These are phyloP conservation scores for Tiliqua scincoides DNA, from an alignment of 2,113 vertebrate genomes.

Conservation along the genomic window DNA sequence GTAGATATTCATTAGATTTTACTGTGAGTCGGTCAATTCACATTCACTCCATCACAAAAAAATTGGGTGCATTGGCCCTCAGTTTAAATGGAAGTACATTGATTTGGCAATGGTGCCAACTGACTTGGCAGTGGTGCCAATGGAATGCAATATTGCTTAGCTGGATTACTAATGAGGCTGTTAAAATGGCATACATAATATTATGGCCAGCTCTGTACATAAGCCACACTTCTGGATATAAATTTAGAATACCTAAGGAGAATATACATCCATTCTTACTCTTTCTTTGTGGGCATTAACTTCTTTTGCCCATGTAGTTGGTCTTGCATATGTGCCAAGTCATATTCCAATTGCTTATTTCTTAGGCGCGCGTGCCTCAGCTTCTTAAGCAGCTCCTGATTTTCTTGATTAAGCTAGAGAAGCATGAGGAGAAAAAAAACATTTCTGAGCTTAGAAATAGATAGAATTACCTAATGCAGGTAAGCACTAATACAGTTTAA, in stretches of 20 bases:
- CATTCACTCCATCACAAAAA: neutral
- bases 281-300: slow-evolving; percentile 42
- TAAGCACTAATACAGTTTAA: neutral
- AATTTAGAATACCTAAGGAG: neutral
- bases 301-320: slow-evolving; percentile 38
- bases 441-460: neutral
- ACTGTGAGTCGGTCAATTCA: neutral
- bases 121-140: neutral
- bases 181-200: neutral
- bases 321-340: slow-evolving; percentile 55
- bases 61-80: neutral
- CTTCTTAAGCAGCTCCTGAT: slow-evolving; percentile 69
- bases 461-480: neutral
- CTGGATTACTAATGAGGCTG: neutral
- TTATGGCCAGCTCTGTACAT: neutral
- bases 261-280: slow-evolving; percentile 58
- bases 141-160: neutral
- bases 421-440: slow-evolving; percentile 11
- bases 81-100: neutral
- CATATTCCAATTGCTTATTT: slow-evolving; percentile 67
- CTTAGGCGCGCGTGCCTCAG: slow-evolving; percentile 63
- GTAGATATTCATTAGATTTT: neutral
- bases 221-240: rapidly evolving
- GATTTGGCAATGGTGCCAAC: neutral
- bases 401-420: slow-evolving; percentile 71